Evolutionary conservation across 2,797 vertebrate species (phyloP).

Genomic region (Phataginus tetradactyla): DNA sequence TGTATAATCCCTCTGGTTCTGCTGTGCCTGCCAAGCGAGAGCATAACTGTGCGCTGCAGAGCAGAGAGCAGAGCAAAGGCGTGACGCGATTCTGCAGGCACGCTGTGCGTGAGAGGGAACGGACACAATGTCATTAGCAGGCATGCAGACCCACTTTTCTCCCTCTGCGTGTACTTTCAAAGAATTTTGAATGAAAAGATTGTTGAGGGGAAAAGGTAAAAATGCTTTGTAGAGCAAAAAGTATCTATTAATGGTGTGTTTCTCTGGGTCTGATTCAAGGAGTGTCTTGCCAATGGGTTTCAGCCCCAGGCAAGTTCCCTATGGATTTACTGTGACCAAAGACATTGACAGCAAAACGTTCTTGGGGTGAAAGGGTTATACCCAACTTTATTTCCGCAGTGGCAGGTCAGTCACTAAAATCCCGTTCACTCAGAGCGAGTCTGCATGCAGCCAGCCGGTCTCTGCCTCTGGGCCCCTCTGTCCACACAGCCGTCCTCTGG

Average conservation of each 20-base stretch:
- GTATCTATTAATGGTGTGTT: neutral
- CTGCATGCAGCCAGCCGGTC: too few species aligned
- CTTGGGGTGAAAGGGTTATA: too few species aligned
- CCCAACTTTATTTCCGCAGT: too few species aligned
- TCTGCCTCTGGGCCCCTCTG: too few species aligned
- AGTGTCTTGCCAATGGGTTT: neutral
- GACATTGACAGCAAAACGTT: too few species aligned
- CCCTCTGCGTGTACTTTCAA: conserved; percentile 4
- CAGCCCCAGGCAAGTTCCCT: too few species aligned
- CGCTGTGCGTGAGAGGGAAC: neutral
- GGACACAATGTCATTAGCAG: neutral
- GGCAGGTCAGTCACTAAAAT: too few species aligned
- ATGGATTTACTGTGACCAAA: too few species aligned
- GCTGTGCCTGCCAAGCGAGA: conserved; percentile 52
- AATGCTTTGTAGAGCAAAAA: neutral
- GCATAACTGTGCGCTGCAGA: neutral
- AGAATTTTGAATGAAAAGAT: conserved; percentile 39
- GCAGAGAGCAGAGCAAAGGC: conserved; percentile 32
- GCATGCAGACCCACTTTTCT: neutral
- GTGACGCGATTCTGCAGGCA: neutral
- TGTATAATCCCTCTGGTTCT: conserved; percentile 74
- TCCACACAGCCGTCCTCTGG: too few species aligned
- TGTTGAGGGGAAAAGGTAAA: neutral
- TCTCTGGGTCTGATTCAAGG: conserved; percentile 18
- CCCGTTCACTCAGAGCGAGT: too few species aligned